phyloP scores from a whole-genome alignment of 2,113 vertebrate genomes.

The Leptosomus discolor region DNA sequence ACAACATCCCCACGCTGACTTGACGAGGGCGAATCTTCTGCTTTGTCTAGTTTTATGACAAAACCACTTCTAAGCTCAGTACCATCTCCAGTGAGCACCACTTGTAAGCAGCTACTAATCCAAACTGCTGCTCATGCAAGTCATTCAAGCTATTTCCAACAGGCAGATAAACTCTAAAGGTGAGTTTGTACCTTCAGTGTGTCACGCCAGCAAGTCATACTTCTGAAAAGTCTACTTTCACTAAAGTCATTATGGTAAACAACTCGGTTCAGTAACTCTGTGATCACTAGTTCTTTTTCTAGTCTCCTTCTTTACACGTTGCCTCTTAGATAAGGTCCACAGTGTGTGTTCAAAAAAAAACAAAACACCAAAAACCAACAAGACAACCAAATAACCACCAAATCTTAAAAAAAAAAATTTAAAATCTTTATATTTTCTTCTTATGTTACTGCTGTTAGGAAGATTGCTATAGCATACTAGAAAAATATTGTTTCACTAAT shows the following conservation, averaged over 20 bases:
- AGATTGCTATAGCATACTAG: background rate
- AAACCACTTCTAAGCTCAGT: background rate
- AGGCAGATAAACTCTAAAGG: background rate
- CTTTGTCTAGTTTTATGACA: background rate
- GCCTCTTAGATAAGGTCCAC: background rate
- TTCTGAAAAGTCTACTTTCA: background rate
- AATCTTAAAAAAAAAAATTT: too few relatives aligned
- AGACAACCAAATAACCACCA: background rate
- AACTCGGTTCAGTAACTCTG: background rate
- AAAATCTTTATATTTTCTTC: background rate
- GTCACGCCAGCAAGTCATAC: background rate
- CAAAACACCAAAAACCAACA: background rate
- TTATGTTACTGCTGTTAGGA: background rate
- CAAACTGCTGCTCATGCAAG: background rate
- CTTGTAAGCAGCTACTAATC: background rate
- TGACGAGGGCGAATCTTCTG: background rate
- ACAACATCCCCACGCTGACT: too few relatives aligned
- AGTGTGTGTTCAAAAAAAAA: background rate
- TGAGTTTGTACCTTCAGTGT: background rate
- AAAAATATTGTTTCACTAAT: background rate
- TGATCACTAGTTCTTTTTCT: background rate
- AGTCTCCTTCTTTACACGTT: background rate
- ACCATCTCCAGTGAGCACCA: background rate
- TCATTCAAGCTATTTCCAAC: background rate
- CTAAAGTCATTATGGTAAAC: background rate